phyloP scores from a whole-genome alignment of 2,797 vertebrate species.

The Oceanodroma leucorhoa region DNA sequence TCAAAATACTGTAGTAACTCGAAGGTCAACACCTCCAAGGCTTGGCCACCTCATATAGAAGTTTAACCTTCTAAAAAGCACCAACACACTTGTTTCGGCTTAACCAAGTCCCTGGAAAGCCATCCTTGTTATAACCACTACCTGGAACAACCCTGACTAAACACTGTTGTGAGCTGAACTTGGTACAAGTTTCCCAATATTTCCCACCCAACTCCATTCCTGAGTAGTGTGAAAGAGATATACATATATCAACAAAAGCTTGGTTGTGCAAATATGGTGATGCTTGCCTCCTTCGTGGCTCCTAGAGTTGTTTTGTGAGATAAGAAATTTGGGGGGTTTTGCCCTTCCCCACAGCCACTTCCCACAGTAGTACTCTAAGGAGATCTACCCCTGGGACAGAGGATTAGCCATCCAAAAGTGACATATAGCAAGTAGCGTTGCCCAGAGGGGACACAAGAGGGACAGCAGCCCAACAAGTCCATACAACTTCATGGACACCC shows the following conservation, averaged over 20 bases:
- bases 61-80: not conserved
- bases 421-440: fast-evolving
- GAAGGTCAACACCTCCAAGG: not conserved
- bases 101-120: not conserved
- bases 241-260: not conserved
- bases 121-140: not conserved
- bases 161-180: not conserved
- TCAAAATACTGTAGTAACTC: not conserved
- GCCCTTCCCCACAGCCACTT: not conserved
- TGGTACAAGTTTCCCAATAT: not conserved
- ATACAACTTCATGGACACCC: not conserved
- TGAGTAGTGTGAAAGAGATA: not conserved
- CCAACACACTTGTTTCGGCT: not conserved
- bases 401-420: not conserved
- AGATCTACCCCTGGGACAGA: not conserved
- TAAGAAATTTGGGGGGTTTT: not conserved
- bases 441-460: not conserved
- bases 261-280: not conserved
- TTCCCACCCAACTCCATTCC: not conserved
- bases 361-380: not conserved
- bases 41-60: not conserved
- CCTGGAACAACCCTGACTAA: not conserved
- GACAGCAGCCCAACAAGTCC: not conserved
- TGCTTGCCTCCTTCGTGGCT: not conserved
- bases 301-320: not conserved